Conservation (phyloP, 2,888 invertebrate genomes). For the Cistogaster globosa region DNA sequence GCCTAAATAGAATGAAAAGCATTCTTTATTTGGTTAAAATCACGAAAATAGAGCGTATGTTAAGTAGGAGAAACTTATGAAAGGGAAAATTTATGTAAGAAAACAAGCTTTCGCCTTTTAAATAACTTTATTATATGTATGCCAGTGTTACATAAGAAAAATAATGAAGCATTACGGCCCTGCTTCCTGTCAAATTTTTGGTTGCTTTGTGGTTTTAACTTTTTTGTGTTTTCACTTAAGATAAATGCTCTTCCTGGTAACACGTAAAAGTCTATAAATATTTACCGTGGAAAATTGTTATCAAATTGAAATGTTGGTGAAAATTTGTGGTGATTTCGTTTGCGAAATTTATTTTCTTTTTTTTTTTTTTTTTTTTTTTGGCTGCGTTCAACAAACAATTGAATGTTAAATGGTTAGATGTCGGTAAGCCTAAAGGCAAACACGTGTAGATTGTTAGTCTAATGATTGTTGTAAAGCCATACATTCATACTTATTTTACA, state of each 20-base stretch:
- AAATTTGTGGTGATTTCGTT: slow-evolving; percentile 57
- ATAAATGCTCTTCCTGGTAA: slow-evolving; percentile 48
- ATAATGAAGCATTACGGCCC: slow-evolving; percentile 10
- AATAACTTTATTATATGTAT: too few species aligned
- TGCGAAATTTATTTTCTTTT: not conserved
- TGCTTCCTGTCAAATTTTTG: slow-evolving; percentile 4
- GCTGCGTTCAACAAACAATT: slow-evolving; percentile 26
- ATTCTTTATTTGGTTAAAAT: slow-evolving; percentile 34
- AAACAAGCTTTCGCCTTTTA: not conserved
- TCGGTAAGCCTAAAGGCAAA: slow-evolving; percentile 45
- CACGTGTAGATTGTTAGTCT: slow-evolving; percentile 61
- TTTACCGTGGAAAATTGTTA: slow-evolving; percentile 68
- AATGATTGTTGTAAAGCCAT: slow-evolving; percentile 12
- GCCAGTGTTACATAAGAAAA: too few species aligned
- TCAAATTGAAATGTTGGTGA: slow-evolving; percentile 70
- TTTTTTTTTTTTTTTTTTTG: slow-evolving; percentile 8
- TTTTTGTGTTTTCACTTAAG: slow-evolving; percentile 33
- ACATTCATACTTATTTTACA: not conserved
- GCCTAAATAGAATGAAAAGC: slow-evolving; percentile 33
- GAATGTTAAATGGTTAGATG: slow-evolving; percentile 45
- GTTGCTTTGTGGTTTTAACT: not conserved
- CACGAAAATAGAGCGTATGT: slow-evolving; percentile 19
- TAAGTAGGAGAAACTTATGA: not conserved
- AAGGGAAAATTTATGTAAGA: not conserved
- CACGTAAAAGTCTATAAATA: slow-evolving; percentile 65